A percentile compares a stretch with the other conserved stretches of the same genome.
phyloP scores from a whole-genome alignment of 1,140 invertebrate species.

The Hermatobates lingyangjiaoensis region DNA sequence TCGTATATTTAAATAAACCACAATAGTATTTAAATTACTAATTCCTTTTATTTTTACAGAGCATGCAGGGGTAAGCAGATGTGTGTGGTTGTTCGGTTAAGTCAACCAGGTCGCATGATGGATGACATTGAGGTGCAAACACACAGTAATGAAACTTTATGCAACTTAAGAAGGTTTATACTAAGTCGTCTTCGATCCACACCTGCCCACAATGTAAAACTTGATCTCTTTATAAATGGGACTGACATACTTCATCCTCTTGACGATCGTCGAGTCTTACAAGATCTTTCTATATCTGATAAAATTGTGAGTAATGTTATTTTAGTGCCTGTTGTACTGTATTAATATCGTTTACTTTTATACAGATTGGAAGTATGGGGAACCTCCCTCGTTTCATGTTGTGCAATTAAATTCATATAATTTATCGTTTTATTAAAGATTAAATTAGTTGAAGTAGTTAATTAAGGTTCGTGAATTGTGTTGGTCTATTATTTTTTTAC shows the following conservation, averaged over 20 bases:
- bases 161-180: conserved; percentile 56
- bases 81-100: conserved; percentile 68
- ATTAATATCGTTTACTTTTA: too few species aligned
- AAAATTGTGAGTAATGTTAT: conserved; percentile 49
- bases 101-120: conserved; percentile 69
- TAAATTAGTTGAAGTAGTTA: too few species aligned
- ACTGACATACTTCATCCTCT: conserved; percentile 70
- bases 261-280: conserved; percentile 75
- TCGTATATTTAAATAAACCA: too few species aligned
- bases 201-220: conserved; percentile 49
- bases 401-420: too few species aligned
- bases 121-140: conserved; percentile 86
- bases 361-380: too few species aligned
- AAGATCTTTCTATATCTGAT: conserved; percentile 69
- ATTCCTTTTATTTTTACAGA: conserved; percentile 31
- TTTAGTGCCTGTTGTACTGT: too few species aligned
- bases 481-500: too few species aligned
- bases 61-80: conserved; percentile 80
- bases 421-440: too few species aligned
- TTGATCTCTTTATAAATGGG: conserved; percentile 78
- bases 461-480: too few species aligned
- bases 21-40: too few species aligned
- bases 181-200: conserved; percentile 48
- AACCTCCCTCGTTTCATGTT: too few species aligned
- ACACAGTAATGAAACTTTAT: conserved; percentile 84